Evolutionary conservation across 2,888 invertebrate genomes (phyloP).

Genomic region (Trissonchulus sp.): DNA sequence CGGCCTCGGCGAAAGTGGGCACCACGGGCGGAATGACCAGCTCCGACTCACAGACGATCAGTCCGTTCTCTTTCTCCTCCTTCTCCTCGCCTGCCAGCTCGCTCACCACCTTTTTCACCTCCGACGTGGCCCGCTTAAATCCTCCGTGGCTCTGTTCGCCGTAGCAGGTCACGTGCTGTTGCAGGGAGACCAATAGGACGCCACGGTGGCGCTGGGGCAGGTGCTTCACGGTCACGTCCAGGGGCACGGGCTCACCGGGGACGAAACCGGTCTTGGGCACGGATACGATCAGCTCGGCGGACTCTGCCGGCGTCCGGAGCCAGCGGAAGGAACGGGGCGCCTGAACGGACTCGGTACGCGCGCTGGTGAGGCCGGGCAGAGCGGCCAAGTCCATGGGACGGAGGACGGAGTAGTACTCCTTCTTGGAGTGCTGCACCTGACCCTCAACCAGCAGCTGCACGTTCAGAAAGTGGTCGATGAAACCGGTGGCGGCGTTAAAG

Average conservation of each 20-base stretch:
- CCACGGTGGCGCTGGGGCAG: not conserved
- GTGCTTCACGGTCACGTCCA: not conserved
- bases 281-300: not conserved
- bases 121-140: not conserved
- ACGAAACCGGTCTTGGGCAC: slow-evolving; percentile 5
- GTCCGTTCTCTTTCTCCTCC: not conserved
- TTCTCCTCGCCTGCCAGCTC: not conserved
- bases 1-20: slow-evolving; percentile 5
- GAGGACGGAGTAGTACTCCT: not conserved
- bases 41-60: too few relatives aligned
- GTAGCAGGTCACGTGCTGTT: not conserved
- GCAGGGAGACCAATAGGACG: not conserved
- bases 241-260: slow-evolving; percentile 15
- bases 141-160: not conserved
- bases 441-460: not conserved
- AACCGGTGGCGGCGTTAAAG: slow-evolving; percentile 11
- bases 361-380: not conserved
- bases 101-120: not conserved
- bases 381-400: not conserved
- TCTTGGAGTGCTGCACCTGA: slow-evolving; percentile 7
- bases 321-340: not conserved
- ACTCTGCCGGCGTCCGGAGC: not conserved
- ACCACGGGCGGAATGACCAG: slow-evolving; percentile 20
- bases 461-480: slow-evolving; percentile 12
- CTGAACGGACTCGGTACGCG: not conserved